Percentiles rank a stretch among this genome's conserved stretches.
phyloP scores from a whole-genome alignment of 2,888 invertebrate genomes.

The Stramonita haemastoma region DNA sequence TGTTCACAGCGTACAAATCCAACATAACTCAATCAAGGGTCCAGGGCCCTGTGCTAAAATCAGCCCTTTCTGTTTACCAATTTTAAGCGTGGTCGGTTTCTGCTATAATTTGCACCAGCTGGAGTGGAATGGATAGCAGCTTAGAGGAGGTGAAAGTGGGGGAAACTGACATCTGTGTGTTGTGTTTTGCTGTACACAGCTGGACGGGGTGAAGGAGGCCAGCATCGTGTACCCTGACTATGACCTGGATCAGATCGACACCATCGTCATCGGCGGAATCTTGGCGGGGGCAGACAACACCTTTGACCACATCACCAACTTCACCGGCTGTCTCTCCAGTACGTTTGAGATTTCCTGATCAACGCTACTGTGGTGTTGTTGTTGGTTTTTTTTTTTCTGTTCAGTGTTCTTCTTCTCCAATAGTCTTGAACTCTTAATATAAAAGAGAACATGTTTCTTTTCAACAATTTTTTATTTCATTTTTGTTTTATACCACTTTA shows the following conservation, averaged over 20 bases:
- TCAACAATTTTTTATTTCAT: background rate
- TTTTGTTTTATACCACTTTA: too few species aligned
- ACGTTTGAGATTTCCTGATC: constrained; percentile 35
- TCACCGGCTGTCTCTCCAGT: constrained; percentile 71
- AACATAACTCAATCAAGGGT: too few species aligned
- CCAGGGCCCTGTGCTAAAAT: too few species aligned
- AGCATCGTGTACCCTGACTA: constrained; percentile 61
- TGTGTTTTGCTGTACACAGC: constrained; percentile 55
- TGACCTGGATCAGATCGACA: constrained; percentile 64
- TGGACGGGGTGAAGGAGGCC: constrained; percentile 60
- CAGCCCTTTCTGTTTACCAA: too few species aligned
- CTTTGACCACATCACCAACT: constrained; percentile 58
- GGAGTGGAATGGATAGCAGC: too few species aligned
- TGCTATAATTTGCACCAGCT: too few species aligned
- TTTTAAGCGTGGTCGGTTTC: too few species aligned
- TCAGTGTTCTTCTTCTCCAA: background rate
- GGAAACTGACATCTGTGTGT: too few species aligned
- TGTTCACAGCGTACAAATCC: too few species aligned
- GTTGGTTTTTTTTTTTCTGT: too few species aligned
- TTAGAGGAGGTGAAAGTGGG: too few species aligned
- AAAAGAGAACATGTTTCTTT: background rate
- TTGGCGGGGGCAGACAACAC: constrained; percentile 48
- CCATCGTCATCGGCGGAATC: constrained; percentile 66
- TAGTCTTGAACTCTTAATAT: background rate
- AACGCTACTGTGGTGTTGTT: too few species aligned